phyloP scores from a whole-genome alignment of 1,140 invertebrate species.

The Contarinia nasturtii region DNA sequence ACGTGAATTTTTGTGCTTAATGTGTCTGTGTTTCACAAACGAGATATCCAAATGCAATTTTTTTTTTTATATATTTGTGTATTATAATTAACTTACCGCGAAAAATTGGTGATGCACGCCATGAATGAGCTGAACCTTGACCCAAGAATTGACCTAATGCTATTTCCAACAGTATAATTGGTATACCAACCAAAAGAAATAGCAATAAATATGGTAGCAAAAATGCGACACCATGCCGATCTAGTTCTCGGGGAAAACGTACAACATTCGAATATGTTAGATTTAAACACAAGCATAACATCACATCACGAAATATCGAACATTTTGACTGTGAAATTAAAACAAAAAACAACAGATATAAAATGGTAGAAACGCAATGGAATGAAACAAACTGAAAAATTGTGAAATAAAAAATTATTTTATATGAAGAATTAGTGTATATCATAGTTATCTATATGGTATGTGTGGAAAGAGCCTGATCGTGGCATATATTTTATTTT shows the following conservation, averaged over 20 bases:
- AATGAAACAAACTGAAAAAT: background rate
- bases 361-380: background rate
- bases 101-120: slow-evolving; percentile 23
- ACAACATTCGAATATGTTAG: slow-evolving; percentile 23
- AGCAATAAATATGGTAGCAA: slow-evolving; percentile 20
- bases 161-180: slow-evolving; percentile 22
- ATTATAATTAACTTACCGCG: slow-evolving; percentile 14
- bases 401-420: background rate
- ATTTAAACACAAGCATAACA: slow-evolving; percentile 22
- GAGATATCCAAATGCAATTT: too few species aligned
- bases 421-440: too few species aligned
- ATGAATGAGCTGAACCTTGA: slow-evolving; percentile 22
- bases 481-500: too few species aligned
- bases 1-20: too few species aligned
- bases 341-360: background rate
- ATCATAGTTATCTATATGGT: too few species aligned
- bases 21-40: too few species aligned
- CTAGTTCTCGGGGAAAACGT: slow-evolving; percentile 22
- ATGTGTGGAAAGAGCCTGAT: too few species aligned
- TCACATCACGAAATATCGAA: slow-evolving; percentile 22
- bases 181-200: slow-evolving; percentile 23
- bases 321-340: slow-evolving; percentile 20
- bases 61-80: too few species aligned
- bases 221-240: slow-evolving; percentile 19
- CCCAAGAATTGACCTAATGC: slow-evolving; percentile 23